Conservation (phyloP, 2,888 invertebrate species). For the Harpalus rubripes region DNA sequence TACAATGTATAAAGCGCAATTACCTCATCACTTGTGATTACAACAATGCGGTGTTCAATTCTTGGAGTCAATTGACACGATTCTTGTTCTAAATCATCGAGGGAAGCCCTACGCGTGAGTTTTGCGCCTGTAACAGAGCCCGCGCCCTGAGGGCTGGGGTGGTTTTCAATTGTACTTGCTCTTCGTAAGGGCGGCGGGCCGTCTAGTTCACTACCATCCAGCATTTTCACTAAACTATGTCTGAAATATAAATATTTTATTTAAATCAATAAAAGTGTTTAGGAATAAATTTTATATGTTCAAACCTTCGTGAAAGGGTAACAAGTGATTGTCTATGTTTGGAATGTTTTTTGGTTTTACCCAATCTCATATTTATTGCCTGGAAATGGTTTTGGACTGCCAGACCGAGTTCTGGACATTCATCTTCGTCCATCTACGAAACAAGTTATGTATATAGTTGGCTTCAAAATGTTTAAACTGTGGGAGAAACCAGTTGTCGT, state of each 20-base stretch:
- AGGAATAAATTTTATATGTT: background rate
- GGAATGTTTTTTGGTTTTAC: slow-evolving; percentile 84
- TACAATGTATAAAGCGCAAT: background rate
- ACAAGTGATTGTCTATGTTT: slow-evolving; percentile 93
- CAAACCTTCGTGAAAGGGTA: slow-evolving; percentile 86
- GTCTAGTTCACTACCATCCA: slow-evolving; percentile 85
- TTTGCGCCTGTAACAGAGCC: slow-evolving; percentile 75
- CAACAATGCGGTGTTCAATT: slow-evolving; percentile 89
- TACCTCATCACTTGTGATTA: slow-evolving; percentile 88
- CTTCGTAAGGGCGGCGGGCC: slow-evolving; percentile 86
- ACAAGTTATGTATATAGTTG: slow-evolving; percentile 65
- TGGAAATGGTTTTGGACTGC: slow-evolving; percentile 94
- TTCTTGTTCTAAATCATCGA: slow-evolving; percentile 90
- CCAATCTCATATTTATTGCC: slow-evolving; percentile 89
- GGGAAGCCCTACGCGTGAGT: slow-evolving; percentile 85
- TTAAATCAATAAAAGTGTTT: background rate
- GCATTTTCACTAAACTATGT: slow-evolving; percentile 88
- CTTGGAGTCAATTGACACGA: slow-evolving; percentile 90
- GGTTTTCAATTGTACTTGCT: slow-evolving; percentile 76
- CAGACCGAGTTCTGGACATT: slow-evolving; percentile 90
- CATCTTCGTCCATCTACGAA: slow-evolving; percentile 88
- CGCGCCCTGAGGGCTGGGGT: slow-evolving; percentile 71
- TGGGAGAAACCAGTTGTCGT: too few relatives aligned
- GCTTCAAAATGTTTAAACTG: too few relatives aligned
- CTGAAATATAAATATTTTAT: slow-evolving; percentile 74